phyloP scores from a whole-genome alignment of 2,113 vertebrate genomes.

The Pteropus alecto region DNA sequence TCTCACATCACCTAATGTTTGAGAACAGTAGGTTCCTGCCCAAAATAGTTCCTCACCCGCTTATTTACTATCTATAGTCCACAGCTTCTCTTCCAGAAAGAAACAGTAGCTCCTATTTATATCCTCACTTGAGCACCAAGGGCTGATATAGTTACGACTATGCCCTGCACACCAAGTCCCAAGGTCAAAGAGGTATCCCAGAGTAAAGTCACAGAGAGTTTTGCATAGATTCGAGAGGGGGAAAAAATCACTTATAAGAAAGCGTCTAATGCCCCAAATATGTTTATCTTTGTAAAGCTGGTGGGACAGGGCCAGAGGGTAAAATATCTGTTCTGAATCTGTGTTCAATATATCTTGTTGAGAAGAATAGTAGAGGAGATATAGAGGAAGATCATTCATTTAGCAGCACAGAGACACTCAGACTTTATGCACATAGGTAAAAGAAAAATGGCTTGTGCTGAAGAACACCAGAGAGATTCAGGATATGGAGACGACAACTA shows the following conservation, averaged over 20 bases:
- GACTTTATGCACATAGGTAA: no score
- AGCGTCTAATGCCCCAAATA: neutral
- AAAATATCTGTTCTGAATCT: neutral
- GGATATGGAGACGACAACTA: neutral
- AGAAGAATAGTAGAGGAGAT: neutral
- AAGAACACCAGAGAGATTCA: neutral
- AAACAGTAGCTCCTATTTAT: neutral
- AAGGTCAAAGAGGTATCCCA: neutral
- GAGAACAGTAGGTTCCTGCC: neutral
- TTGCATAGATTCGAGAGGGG: neutral
- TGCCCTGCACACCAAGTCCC: neutral
- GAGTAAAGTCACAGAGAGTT: neutral
- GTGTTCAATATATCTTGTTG: neutral
- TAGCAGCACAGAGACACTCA: neutral
- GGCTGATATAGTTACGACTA: neutral
- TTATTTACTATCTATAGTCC: neutral
- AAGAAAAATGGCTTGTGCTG: neutral
- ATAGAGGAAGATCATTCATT: neutral
- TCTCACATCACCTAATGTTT: neutral
- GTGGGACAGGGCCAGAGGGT: neutral
- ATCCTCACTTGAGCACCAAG: neutral
- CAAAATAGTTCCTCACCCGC: neutral
- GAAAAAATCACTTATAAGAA: neutral
- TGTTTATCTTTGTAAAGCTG: neutral
- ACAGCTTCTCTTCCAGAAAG: neutral